Base-by-base conservation (phyloP, 2,888 invertebrate species). In the Cyclophora albipunctata region DNA sequence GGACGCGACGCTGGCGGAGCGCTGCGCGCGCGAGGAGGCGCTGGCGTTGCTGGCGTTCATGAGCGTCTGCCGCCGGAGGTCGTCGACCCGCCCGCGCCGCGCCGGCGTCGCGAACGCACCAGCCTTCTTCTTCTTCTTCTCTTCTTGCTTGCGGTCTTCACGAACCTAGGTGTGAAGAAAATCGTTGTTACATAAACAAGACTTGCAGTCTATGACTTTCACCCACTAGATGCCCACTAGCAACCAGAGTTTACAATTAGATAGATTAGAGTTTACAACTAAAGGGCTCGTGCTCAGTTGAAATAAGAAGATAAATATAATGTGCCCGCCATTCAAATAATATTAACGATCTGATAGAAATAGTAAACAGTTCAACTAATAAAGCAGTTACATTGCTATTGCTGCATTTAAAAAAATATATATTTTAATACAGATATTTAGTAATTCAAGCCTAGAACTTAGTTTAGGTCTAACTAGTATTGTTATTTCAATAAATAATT, bases 91-190 rank as follows among this genome's bases (percentile, higher is more conserved):
- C 0, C 81, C 78, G 44, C 75, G 73, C 2, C 76, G 69, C n/a
- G 69, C 76, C 6, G 87, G 83, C 2, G 87, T 85, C 42, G 81
- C 84, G 56, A 85, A 81, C 5, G 68, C 62, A 0, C 81, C 81
- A 2, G 75, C 76, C 56, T 84, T 83, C 64, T 85, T 85, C 66
- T 85, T 87, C 6, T 78, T 81, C 61, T 87, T 88, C 60, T 86
- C 84, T 57, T 85, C 86, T 6, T 66, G 59, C 59, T 87, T 86
- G 6, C 89, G 78, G 46, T 88, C 86, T 63, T 89, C 89, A 1
- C 89, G 82, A 3, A 89, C 82, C 89, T 86, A 47, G 34, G 3
- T n/a, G n/a, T n/a, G n/a, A n/a, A n/a, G n/a, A n/a, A n/a, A n/a
- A n/a, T n/a, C n/a, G n/a, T n/a, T n/a, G n/a, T n/a, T n/a, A n/a